Evolutionary conservation across 2,888 invertebrate species (phyloP).

Genomic region (Chrysina gloriosa): DNA sequence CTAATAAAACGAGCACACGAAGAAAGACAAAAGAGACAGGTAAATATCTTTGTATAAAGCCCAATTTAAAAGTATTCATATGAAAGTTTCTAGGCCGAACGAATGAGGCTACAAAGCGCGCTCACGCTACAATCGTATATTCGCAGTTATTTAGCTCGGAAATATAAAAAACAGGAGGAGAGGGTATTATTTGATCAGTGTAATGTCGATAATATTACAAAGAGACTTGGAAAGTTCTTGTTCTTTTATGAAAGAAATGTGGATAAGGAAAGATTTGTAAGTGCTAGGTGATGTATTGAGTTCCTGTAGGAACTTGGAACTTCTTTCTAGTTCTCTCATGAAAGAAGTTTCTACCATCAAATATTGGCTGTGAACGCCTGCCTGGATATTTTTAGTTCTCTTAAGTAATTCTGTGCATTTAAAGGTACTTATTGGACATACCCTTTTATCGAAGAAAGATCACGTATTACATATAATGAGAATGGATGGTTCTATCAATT

Average conservation of each 20-base stretch:
- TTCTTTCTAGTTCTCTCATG: no score
- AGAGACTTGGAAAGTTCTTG: constrained; percentile 75
- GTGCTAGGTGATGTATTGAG: constrained; percentile 46
- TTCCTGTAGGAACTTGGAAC: no score
- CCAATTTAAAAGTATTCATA: constrained; percentile 16
- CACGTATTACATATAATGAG: constrained; percentile 59
- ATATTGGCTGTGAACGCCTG: no score
- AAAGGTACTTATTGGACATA: constrained; percentile 60
- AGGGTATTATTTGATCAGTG: constrained; percentile 77
- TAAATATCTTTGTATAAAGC: constrained; percentile 57
- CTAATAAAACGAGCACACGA: constrained; percentile 84
- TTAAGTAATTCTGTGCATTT: constrained; percentile 16
- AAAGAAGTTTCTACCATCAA: no score
- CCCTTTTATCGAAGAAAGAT: constrained; percentile 62
- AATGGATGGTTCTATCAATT: constrained; percentile 61
- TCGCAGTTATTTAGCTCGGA: constrained; percentile 79
- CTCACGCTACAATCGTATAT: constrained; percentile 85
- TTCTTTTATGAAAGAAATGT: constrained; percentile 80
- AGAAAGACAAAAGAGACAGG: constrained; percentile 90
- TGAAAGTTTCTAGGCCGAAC: constrained; percentile 69
- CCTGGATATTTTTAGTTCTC: no score
- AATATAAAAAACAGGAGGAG: constrained; percentile 74
- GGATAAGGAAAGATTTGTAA: constrained; percentile 77
- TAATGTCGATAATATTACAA: constrained; percentile 65
- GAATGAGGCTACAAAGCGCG: constrained; percentile 80